Evolutionary conservation across 1,140 invertebrate species (phyloP).

Genomic region (Eurosta solidaginis): DNA sequence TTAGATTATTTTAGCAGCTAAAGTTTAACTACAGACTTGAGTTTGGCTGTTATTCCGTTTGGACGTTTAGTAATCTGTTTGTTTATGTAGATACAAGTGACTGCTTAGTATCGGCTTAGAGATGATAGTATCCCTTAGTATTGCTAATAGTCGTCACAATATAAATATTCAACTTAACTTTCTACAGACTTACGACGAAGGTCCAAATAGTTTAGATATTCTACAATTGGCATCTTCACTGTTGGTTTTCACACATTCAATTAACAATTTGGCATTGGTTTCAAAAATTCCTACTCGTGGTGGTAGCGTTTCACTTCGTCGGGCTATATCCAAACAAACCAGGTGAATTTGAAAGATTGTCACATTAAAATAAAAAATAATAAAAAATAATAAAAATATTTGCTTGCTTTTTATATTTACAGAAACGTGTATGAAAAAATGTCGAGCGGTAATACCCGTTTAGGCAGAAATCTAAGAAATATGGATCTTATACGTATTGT

Average conservation of each 20-base stretch:
- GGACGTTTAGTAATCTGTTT: too few species aligned
- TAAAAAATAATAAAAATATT: too few species aligned
- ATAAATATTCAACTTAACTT: not conserved
- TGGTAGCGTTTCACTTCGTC: conserved; percentile 39
- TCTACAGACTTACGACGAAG: conserved; percentile 46
- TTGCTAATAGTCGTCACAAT: too few species aligned
- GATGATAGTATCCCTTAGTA: too few species aligned
- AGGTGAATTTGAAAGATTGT: not conserved
- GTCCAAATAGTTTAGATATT: conserved; percentile 41
- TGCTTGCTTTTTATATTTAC: not conserved
- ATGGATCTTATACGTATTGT: conserved; percentile 50
- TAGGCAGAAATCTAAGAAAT: conserved; percentile 30
- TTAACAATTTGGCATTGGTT: conserved; percentile 50
- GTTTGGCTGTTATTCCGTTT: too few species aligned
- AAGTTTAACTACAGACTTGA: too few species aligned
- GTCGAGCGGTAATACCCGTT: not conserved
- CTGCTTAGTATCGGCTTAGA: too few species aligned
- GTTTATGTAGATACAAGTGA: too few species aligned
- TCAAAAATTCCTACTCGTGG: conserved; percentile 40
- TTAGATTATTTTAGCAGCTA: too few species aligned
- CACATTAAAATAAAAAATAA: too few species aligned
- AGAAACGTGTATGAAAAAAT: conserved; percentile 18
- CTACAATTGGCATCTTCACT: conserved; percentile 48
- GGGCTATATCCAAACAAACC: conserved; percentile 39
- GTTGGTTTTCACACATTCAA: conserved; percentile 49